Conservation (phyloP, 2,888 invertebrate genomes). For the Phrixothrix hirtus region DNA sequence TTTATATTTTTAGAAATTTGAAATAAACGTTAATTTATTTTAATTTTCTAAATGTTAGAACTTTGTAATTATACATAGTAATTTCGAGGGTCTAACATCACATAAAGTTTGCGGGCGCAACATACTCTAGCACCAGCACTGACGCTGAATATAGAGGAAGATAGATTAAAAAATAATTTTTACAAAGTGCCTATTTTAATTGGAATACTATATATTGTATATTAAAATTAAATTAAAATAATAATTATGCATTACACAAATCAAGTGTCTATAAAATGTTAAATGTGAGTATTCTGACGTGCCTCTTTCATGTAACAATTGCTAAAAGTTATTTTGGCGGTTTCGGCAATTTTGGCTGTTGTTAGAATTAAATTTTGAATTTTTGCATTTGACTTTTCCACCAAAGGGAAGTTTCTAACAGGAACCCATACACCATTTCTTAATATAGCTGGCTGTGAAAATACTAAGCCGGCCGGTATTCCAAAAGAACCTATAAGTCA, state of each 20-base stretch:
- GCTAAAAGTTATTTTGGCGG: too few species aligned
- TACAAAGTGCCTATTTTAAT: not conserved
- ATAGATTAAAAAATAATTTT: not conserved
- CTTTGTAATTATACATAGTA: too few species aligned
- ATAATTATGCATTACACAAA: too few species aligned
- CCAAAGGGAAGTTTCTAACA: conserved; percentile 41
- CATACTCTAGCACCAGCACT: not conserved
- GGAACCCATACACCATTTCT: conserved; percentile 58
- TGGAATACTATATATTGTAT: not conserved
- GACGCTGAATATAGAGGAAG: not conserved
- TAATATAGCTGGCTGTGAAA: conserved; percentile 62
- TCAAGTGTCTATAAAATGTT: too few species aligned
- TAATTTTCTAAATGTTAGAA: too few species aligned
- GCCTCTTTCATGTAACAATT: too few species aligned
- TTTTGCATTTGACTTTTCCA: conserved; percentile 24
- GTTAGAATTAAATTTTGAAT: conserved; percentile 23
- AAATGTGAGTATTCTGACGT: too few species aligned
- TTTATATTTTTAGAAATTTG: too few species aligned
- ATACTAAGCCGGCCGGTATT: conserved; percentile 58
- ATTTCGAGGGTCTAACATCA: too few species aligned
- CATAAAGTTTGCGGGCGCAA: not conserved
- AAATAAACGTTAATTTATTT: too few species aligned
- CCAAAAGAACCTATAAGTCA: conserved; percentile 58
- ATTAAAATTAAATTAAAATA: too few species aligned
- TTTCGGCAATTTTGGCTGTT: not conserved